phyloP scores from a whole-genome alignment of 2,888 invertebrate genomes.

The Macrophya annulata region DNA sequence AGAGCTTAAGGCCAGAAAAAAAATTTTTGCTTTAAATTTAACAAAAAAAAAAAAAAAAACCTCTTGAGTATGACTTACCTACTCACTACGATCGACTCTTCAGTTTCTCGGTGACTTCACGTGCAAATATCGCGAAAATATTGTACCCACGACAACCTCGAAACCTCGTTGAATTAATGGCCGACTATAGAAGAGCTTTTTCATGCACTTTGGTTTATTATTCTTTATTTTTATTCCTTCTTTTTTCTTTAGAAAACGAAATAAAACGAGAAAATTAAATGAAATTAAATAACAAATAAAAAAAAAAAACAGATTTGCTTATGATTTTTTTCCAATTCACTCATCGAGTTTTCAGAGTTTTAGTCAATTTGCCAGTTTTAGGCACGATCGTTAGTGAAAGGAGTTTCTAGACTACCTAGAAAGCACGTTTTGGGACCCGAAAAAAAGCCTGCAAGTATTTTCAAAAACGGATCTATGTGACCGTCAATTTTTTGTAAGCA shows the following conservation, averaged over 20 bases:
- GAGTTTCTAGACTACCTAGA: no score
- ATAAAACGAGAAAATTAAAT: neutral
- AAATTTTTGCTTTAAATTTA: neutral
- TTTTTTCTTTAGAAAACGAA: neutral
- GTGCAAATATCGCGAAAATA: neutral
- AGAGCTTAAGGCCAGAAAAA: constrained; percentile 3
- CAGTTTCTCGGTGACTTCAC: neutral
- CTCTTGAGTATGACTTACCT: neutral
- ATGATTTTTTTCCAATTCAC: no score
- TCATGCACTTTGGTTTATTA: neutral
- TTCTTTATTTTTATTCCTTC: neutral
- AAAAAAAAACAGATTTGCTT: no score
- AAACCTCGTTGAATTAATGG: neutral
- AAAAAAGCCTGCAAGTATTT: no score
- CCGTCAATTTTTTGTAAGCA: no score
- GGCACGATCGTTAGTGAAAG: no score
- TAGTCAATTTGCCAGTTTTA: no score
- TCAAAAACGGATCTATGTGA: no score
- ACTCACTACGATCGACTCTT: constrained; percentile 14
- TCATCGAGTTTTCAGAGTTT: no score
- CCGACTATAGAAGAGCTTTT: neutral
- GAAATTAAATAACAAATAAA: no score
- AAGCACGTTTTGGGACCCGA: no score
- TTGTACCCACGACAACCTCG: neutral
- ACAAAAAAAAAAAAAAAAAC: neutral